Conservation (phyloP, 1,140 invertebrate species). For the Platyscapa corneri region DNA sequence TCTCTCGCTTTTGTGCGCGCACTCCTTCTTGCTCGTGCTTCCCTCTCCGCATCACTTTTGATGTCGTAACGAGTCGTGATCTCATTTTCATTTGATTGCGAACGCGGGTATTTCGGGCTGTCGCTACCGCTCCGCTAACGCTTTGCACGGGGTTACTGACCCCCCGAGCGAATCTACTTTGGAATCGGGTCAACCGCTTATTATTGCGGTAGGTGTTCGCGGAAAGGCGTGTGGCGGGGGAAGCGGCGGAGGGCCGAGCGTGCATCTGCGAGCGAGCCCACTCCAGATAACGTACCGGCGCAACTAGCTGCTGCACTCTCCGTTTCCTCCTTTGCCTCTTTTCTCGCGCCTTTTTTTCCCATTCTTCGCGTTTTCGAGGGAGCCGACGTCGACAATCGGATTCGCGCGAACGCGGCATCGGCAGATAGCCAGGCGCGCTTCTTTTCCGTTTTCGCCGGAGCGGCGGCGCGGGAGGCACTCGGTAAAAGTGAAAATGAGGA, state of each 20-base stretch:
- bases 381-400: background rate
- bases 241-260: background rate
- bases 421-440: background rate
- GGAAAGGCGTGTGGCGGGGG: constrained; percentile 26
- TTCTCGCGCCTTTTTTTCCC: background rate
- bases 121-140: constrained; percentile 1
- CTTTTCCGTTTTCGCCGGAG: background rate
- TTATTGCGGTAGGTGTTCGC: constrained; percentile 72
- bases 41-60: constrained; percentile 68
- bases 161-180: constrained; percentile 70
- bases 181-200: constrained; percentile 73
- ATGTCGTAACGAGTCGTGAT: constrained; percentile 75
- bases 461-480: background rate
- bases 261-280: constrained; percentile 42
- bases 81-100: constrained; percentile 75
- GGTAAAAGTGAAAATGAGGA: background rate
- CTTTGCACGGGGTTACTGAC: constrained; percentile 70
- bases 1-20: background rate
- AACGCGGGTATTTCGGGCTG: constrained; percentile 68
- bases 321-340: constrained; percentile 5
- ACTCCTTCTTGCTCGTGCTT: background rate
- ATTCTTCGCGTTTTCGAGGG: background rate
- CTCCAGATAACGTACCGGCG: constrained; percentile 48
- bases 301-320: background rate
- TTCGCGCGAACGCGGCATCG: background rate